Percentiles rank a stretch among this genome's conserved stretches.
phyloP scores from a whole-genome alignment of 2,888 invertebrate genomes.

The Apotomis turbidana region DNA sequence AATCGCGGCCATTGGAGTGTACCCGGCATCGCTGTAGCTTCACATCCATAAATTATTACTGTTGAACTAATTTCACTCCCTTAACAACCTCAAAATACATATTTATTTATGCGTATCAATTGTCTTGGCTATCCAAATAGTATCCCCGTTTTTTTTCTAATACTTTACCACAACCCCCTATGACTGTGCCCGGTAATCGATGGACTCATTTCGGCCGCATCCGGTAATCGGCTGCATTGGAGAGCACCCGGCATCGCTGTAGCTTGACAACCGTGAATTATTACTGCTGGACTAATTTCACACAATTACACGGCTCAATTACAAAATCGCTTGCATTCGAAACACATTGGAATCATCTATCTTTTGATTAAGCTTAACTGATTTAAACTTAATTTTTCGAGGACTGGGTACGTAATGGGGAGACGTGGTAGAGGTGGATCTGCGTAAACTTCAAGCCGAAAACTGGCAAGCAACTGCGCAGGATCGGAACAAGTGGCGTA shows the following conservation, averaged over 20 bases:
- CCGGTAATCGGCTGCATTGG: slow-evolving; percentile 53
- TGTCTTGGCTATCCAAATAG: too few relatives aligned
- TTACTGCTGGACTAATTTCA: slow-evolving; percentile 5
- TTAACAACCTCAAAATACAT: too few relatives aligned
- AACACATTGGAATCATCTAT: background rate
- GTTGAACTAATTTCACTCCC: background rate
- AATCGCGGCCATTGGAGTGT: slow-evolving; percentile 51
- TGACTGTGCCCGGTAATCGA: slow-evolving; percentile 48
- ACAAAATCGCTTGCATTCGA: background rate
- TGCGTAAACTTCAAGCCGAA: too few relatives aligned
- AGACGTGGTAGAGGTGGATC: too few relatives aligned
- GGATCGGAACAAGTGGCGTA: too few relatives aligned
- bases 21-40: background rate
- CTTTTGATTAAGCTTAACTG: too few relatives aligned
- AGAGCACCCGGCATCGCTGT: background rate
- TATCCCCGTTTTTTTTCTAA: background rate
- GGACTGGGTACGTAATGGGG: too few relatives aligned
- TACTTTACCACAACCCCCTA: background rate
- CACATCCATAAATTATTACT: slow-evolving; percentile 5
- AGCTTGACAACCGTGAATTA: slow-evolving; percentile 1
- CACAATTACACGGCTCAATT: background rate
- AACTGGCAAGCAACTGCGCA: too few relatives aligned
- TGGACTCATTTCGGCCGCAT: slow-evolving; percentile 55
- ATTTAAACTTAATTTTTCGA: too few relatives aligned
- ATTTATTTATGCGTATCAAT: too few relatives aligned